Evolutionary conservation across 37 sponge, comb jelly and placozoan genomes (phyloP), one percentile per base, ranked within the genome.

Genomic region (Oopsacas minuta): DNA sequence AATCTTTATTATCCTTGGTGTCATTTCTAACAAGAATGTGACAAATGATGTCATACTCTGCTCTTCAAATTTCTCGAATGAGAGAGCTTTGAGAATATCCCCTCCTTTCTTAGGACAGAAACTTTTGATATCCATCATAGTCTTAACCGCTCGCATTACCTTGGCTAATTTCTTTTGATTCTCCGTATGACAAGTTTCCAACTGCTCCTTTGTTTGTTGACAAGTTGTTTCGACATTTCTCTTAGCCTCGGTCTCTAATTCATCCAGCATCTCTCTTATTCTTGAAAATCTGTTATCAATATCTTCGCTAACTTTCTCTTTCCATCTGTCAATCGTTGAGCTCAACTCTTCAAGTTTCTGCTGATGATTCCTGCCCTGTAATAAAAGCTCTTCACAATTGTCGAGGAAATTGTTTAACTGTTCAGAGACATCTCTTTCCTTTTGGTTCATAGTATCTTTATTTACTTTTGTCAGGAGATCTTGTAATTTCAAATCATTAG

Each of bases 21-120:
- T 61, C 75, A 61, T 61, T 61, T 61, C 75, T 12, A 61, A 34
- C 75, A 61, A 34, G 28, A 61, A 61, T n/a, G 75, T 61, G 30
- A 61, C 75, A n/a, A 20, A 61, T 61, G 75, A 61, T 5, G 75
- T 61, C 75, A 61, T 61, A 12, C 22, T 61, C 7, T 61, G 75
- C 75, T 61, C 30, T n/a, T 61, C 28, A 20, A 61, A 3, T 61
- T 61, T 61, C 22, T 61, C 75, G 28, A 61, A 25, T n/a, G 75
- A 32, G 7, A 61, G 22, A 32, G 30, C 28, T 5, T n/a, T 61
- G 75, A 61, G 75, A 3, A 61, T 12, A 10, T 20, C 75, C 7
- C 22, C 28, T n/a, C 28, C 75, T 12, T 61, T 61, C 1, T 61
- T 3, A 25, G 75, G 75, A 61, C 75, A 20, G 1, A 61, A 61